Evolutionary conservation across 2,797 vertebrate genomes (phyloP).

Genomic region (Morus bassanus): DNA sequence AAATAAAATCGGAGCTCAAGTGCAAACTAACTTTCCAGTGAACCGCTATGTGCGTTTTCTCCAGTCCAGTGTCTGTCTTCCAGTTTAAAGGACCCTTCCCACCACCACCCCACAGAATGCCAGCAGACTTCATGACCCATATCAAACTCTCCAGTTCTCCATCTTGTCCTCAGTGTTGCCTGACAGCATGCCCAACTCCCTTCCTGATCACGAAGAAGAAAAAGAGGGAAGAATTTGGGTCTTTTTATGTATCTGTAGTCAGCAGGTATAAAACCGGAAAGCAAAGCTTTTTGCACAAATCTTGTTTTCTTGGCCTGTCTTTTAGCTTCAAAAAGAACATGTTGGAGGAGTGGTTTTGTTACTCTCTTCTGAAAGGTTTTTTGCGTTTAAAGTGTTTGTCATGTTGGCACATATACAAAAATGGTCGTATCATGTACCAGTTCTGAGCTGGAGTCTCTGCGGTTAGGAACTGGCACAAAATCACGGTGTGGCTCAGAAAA

Average conservation of each 20-base stretch:
- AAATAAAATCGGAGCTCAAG: constrained; percentile 75
- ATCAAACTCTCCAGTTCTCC: constrained; percentile 39
- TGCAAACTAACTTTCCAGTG: constrained; percentile 81
- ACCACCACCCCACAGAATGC: constrained; percentile 30
- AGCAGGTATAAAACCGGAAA: constrained; percentile 49
- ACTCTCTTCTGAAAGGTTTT: constrained; percentile 27
- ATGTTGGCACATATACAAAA: constrained; percentile 32
- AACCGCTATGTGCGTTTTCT: constrained; percentile 66
- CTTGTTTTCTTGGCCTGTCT: constrained; percentile 24
- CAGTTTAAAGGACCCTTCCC: constrained; percentile 61
- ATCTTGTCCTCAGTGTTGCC: constrained; percentile 28
- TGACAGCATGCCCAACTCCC: constrained; percentile 53
- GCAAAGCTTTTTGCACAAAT: constrained; percentile 45
- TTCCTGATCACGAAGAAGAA: constrained; percentile 1
- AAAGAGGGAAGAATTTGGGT: constrained; percentile 36
- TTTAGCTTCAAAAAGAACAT: constrained; percentile 33
- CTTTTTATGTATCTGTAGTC: not conserved
- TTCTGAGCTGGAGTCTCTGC: constrained; percentile 22
- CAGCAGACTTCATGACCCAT: constrained; percentile 49
- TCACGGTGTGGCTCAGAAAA: not conserved
- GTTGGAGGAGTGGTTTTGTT: constrained; percentile 16
- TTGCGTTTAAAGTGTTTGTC: constrained; percentile 12
- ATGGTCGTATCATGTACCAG: not conserved
- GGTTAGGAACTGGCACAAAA: constrained; percentile 34
- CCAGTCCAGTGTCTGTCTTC: constrained; percentile 73